A percentile compares a stretch with the other conserved stretches of the same genome.
Evolutionary conservation across 2,113 vertebrate genomes (phyloP).

Genomic region (Craseonycteris thonglongyai): DNA sequence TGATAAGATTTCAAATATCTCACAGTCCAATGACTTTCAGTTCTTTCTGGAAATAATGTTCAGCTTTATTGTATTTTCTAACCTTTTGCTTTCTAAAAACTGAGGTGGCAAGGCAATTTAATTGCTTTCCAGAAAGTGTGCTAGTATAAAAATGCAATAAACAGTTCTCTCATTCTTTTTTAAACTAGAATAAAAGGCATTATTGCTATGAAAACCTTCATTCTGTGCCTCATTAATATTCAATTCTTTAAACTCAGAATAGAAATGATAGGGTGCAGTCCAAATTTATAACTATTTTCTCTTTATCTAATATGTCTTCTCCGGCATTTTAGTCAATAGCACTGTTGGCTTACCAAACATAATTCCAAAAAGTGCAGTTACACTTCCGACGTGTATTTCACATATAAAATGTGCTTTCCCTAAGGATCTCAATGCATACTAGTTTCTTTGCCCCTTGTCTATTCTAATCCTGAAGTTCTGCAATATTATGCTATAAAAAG

Average conservation of each 20-base stretch:
- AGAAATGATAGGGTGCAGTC: slow-evolving; percentile 6
- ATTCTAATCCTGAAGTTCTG: background rate
- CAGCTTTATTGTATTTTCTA: slow-evolving; percentile 66
- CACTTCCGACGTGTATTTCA: background rate
- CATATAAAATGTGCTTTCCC: background rate
- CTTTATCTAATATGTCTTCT: background rate
- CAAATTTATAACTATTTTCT: background rate
- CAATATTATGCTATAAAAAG: background rate
- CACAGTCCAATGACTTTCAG: slow-evolving; percentile 28
- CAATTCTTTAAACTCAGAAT: background rate
- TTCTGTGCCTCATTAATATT: slow-evolving; percentile 19
- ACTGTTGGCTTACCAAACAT: background rate
- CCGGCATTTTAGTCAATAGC: background rate
- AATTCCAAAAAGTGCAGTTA: background rate
- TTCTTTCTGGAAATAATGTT: slow-evolving; percentile 54
- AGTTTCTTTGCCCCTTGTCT: background rate
- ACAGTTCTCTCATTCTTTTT: slow-evolving; percentile 6
- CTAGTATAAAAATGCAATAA: slow-evolving; percentile 42
- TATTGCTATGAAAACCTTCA: slow-evolving; percentile 33
- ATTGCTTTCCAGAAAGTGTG: slow-evolving; percentile 42
- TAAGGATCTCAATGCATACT: background rate
- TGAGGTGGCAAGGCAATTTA: slow-evolving; percentile 42
- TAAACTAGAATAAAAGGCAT: background rate
- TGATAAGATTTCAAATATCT: slow-evolving; percentile 62
- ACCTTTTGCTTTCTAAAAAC: slow-evolving; percentile 61